phyloP scores from a whole-genome alignment of 2,888 invertebrate species.

The Eupithecia vulgata region DNA sequence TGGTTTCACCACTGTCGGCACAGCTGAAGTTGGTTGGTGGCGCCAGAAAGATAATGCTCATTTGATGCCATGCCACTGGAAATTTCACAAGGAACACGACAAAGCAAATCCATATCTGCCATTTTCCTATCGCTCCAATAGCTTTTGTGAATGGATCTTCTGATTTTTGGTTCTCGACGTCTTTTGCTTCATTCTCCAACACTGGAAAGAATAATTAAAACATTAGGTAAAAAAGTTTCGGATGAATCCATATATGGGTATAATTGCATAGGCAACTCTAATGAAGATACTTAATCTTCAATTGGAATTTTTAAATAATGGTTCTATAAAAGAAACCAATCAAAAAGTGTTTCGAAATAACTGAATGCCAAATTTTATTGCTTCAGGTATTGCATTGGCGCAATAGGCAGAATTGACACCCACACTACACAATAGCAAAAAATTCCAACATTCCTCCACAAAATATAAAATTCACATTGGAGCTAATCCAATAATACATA shows the following conservation, averaged over 20 bases:
- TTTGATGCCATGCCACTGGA: constrained; percentile 92
- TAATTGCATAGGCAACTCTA: constrained; percentile 18
- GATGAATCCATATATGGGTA: background rate
- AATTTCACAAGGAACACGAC: constrained; percentile 89
- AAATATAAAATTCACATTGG: constrained; percentile 39
- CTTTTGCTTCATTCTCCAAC: constrained; percentile 70
- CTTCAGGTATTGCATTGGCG: background rate
- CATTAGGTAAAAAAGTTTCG: background rate
- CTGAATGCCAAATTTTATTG: background rate
- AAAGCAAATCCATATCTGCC: constrained; percentile 89
- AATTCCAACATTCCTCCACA: constrained; percentile 13
- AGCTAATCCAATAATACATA: constrained; percentile 34
- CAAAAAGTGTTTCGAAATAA: background rate
- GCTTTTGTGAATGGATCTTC: constrained; percentile 87
- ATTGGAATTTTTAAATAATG: background rate
- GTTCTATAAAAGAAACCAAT: background rate
- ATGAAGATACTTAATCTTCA: background rate
- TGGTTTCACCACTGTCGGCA: constrained; percentile 51
- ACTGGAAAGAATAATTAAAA: constrained; percentile 60
- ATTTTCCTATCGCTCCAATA: constrained; percentile 89
- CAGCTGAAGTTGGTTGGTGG: constrained; percentile 86
- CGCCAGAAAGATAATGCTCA: constrained; percentile 90
- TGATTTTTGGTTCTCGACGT: constrained; percentile 59
- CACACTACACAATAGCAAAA: constrained; percentile 3
- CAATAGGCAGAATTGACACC: background rate